phyloP scores from a whole-genome alignment of 2,797 vertebrate genomes.

The Accipiter fasciatus region DNA sequence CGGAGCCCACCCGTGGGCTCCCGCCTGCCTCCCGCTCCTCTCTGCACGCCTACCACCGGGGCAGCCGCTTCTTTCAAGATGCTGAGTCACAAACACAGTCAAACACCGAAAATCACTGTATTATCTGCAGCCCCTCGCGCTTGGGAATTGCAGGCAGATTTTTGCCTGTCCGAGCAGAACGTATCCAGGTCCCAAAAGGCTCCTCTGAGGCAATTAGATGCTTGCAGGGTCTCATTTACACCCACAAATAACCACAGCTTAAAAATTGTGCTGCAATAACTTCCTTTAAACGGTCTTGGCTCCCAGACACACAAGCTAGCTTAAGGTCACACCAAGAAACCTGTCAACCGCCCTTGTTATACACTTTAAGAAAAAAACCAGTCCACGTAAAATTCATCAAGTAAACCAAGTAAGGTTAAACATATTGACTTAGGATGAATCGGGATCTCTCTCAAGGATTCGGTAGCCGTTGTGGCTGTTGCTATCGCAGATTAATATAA shows the following conservation, averaged over 20 bases:
- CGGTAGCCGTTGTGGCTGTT: background rate
- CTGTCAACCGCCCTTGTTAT: too few species aligned
- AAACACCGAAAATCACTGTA: background rate
- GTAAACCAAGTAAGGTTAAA: background rate
- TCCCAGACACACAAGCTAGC: background rate
- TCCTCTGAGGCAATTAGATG: background rate
- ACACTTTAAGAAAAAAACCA: background rate
- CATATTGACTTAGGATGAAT: background rate
- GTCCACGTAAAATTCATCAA: background rate
- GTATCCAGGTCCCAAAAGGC: background rate
- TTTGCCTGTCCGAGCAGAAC: background rate
- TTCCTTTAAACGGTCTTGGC: background rate
- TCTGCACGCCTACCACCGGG: background rate
- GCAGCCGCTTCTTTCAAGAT: background rate
- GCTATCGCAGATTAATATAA: background rate
- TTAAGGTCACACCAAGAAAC: background rate
- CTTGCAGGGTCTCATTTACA: background rate
- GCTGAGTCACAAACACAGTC: background rate
- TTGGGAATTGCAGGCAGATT: background rate
- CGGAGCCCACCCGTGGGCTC: accelerated
- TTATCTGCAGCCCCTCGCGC: background rate
- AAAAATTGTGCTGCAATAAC: background rate
- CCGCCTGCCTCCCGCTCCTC: background rate
- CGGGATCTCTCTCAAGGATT: background rate
- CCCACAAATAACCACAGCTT: background rate